Percentiles rank a stretch among this genome's conserved stretches.
These are phyloP conservation scores for Amphiura filiformis DNA, from an alignment of 35 echinoderm and acorn worm genomes.

Conservation along the genomic window DNA sequence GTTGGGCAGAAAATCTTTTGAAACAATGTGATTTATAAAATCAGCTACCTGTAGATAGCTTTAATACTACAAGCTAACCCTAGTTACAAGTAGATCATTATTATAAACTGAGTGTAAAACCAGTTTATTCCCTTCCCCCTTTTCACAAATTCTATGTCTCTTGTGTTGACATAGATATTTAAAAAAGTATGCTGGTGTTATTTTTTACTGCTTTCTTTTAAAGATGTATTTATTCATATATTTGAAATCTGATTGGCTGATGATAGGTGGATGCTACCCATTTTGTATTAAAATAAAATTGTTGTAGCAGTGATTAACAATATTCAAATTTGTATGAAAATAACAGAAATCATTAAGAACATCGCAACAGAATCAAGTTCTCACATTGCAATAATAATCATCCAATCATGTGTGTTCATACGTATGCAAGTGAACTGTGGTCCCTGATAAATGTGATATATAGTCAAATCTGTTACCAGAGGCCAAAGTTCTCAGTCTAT, in stretches of 20 bases:
- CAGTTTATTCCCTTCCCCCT: background rate
- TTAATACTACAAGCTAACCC: background rate
- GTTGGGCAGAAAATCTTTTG: background rate
- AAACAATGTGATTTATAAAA: constrained; percentile 1
- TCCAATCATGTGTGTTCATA: background rate
- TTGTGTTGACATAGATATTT: background rate
- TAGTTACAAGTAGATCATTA: background rate
- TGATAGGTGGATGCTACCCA: background rate
- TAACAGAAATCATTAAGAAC: background rate
- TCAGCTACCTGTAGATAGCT: background rate
- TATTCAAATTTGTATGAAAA: background rate
- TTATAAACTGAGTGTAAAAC: background rate
- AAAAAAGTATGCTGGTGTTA: background rate
- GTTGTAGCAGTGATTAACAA: background rate
- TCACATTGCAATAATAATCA: background rate
- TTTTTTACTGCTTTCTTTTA: constrained; percentile 15
- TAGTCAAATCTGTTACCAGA: background rate
- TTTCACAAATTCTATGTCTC: background rate
- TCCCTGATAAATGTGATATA: background rate
- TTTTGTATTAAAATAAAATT: background rate
- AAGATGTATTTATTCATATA: constrained; percentile 16
- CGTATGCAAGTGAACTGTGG: background rate
- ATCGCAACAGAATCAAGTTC: background rate
- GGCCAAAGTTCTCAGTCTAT: background rate
- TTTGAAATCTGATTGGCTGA: background rate